Conservation (phyloP, 2,113 vertebrate species). For the Dicaeum eximium region DNA sequence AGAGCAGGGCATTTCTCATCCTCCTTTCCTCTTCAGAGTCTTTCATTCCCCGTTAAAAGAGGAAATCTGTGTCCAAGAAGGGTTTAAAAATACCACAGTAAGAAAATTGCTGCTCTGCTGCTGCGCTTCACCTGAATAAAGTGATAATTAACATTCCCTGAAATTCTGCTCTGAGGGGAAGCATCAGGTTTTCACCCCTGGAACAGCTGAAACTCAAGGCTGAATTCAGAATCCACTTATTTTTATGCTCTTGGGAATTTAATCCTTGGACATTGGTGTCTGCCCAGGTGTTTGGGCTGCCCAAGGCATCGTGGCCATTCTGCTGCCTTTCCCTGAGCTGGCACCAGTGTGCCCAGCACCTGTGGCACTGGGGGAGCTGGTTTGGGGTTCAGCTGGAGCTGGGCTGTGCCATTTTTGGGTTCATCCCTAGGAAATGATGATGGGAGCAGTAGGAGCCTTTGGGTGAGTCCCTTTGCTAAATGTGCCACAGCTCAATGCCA, state of each 20-base stretch:
- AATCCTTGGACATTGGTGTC: neutral
- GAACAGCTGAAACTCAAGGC: neutral
- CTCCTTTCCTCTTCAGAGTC: neutral
- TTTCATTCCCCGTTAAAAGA: neutral
- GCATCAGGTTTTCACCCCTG: neutral
- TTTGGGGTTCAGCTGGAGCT: neutral
- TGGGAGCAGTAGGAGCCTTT: neutral
- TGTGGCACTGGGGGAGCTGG: neutral
- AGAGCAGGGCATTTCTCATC: neutral
- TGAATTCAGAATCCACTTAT: neutral
- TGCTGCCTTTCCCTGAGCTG: neutral
- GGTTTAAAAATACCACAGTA: neutral
- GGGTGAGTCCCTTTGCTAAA: neutral
- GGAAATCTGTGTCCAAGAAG: neutral
- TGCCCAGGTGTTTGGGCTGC: neutral
- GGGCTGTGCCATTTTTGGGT: fast-evolving
- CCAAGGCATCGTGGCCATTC: fast-evolving
- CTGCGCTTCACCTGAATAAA: neutral
- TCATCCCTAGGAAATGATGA: neutral
- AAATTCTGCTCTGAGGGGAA: neutral
- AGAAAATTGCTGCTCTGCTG: neutral
- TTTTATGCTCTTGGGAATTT: neutral
- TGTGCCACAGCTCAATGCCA: fast-evolving
- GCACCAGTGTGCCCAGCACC: neutral
- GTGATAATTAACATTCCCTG: neutral